These are phyloP conservation scores for Nesospiza acunhae DNA, from an alignment of 2,113 vertebrate species.

Conservation along the genomic window DNA sequence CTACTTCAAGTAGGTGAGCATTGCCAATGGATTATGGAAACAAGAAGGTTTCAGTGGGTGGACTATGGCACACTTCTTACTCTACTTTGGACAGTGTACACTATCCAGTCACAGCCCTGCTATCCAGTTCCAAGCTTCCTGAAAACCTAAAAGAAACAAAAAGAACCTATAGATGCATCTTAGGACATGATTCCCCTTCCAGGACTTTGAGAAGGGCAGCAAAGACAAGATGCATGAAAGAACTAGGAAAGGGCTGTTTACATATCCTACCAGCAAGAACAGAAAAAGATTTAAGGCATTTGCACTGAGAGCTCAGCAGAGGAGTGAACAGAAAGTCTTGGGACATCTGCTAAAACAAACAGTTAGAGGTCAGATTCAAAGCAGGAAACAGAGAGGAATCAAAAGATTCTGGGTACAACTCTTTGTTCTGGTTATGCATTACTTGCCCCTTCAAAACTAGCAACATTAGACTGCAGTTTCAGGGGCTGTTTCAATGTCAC, in stretches of 20 bases:
- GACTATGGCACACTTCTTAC: not conserved
- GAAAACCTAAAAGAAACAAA: not conserved
- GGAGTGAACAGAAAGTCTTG: not conserved
- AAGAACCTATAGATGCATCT: not conserved
- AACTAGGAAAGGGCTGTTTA: not conserved
- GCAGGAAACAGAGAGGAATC: not conserved
- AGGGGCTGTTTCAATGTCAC: not conserved
- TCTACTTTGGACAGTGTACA: not conserved
- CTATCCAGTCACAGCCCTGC: not conserved
- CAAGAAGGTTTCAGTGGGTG: not conserved
- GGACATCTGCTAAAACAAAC: not conserved
- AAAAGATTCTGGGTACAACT: not conserved
- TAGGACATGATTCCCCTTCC: not conserved
- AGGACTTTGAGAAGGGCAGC: not conserved
- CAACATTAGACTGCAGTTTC: not conserved
- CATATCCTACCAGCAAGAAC: not conserved
- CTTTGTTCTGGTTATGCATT: not conserved
- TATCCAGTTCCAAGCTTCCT: not conserved
- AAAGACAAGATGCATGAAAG: not conserved
- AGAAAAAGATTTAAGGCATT: not conserved
- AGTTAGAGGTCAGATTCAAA: not conserved
- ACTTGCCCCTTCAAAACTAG: not conserved
- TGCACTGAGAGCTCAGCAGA: not conserved
- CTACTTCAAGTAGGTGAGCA: not conserved
- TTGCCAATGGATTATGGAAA: not conserved